These are phyloP conservation scores for Odontomachus brunneus DNA, from an alignment of 1,140 invertebrate genomes.

Conservation along the genomic window DNA sequence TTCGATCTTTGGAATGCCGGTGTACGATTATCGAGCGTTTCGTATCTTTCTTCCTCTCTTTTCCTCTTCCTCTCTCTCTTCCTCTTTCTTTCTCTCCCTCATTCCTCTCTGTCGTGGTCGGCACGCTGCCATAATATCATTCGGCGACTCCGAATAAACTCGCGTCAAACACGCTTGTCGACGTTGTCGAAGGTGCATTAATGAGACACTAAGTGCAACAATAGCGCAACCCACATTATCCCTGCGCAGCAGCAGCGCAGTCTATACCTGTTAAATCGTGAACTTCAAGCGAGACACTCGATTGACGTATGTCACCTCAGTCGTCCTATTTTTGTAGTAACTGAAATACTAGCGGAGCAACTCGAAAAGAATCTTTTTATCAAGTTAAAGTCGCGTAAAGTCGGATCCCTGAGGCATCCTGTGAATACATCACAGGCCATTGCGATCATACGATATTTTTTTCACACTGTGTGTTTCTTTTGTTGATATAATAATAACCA, in stretches of 20 bases:
- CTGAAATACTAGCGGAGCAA: background rate
- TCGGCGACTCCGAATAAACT: background rate
- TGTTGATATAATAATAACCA: too few relatives aligned
- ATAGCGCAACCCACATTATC: background rate
- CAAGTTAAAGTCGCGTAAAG: too few relatives aligned
- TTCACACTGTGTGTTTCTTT: too few relatives aligned
- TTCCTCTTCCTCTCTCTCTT: background rate
- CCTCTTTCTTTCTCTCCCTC: too few relatives aligned
- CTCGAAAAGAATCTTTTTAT: background rate
- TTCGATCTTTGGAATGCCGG: constrained; percentile 28
- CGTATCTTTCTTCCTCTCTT: background rate
- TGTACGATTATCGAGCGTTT: constrained; percentile 11
- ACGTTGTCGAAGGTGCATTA: constrained; percentile 11
- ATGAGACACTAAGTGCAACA: background rate
- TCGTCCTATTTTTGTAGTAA: constrained; percentile 10
- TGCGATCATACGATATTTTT: too few relatives aligned
- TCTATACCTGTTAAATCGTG: background rate
- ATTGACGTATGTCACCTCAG: background rate
- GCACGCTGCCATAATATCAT: constrained; percentile 5
- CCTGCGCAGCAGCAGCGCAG: background rate
- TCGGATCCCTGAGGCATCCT: too few relatives aligned
- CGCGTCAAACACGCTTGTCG: background rate
- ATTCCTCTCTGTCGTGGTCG: background rate
- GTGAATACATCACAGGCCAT: too few relatives aligned
- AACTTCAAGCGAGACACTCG: background rate